Evolutionary conservation across 2,113 vertebrate genomes (phyloP).

Genomic region (Zapus hudsonius): DNA sequence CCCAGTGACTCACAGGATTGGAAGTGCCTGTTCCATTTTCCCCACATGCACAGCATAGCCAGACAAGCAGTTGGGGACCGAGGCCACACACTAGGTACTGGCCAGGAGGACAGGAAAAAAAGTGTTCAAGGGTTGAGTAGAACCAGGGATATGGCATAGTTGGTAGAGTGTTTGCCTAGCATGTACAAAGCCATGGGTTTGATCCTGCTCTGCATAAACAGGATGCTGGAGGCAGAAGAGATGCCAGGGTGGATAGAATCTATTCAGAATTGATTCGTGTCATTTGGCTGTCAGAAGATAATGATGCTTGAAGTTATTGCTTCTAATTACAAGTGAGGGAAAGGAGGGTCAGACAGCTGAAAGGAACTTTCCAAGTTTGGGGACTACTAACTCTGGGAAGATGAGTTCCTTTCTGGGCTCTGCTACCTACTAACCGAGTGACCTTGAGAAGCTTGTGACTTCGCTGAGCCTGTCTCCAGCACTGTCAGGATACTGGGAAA

Average conservation of each 20-base stretch:
- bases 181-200: too few relatives aligned
- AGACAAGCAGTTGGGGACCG: neutral
- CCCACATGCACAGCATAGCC: neutral
- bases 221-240: neutral
- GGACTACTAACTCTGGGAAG: neutral
- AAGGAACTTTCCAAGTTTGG: neutral
- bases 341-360: neutral
- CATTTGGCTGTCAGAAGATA: neutral
- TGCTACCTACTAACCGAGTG: neutral
- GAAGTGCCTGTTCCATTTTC: too few relatives aligned
- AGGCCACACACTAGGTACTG: neutral
- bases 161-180: neutral
- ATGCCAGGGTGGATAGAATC: neutral
- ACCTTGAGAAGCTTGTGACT: neutral
- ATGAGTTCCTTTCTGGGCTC: neutral
- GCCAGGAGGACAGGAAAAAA: neutral
- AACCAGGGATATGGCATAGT: neutral
- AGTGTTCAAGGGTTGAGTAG: neutral
- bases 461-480: neutral
- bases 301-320: neutral
- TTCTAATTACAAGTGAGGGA: neutral
- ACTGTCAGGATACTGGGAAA: neutral
- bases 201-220: neutral
- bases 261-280: neutral
- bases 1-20: too few relatives aligned